Base-by-base conservation (phyloP, 2,113 vertebrate genomes). In the Brachionichthys hirsutus region DNA sequence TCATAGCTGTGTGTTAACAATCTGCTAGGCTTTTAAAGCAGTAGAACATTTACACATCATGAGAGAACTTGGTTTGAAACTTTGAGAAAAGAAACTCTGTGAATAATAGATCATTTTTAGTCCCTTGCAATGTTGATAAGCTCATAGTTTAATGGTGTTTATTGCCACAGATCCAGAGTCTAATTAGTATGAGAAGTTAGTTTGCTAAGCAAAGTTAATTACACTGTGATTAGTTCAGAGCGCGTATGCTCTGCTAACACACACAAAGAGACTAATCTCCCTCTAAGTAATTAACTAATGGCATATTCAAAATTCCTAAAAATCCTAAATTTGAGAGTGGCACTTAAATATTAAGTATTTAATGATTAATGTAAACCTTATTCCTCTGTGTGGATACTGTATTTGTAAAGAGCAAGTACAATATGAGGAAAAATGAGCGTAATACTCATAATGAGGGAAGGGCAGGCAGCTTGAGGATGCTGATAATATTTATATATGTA, bases 131-230 rank as follows among this genome's bases (percentile, higher is more conserved):
- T 43, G 20, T 49, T 15, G 16, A 62, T 16, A 50, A 14, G 19
- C 47, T 44, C 3, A 52, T 4, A 49, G 13, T 72, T 38, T 45
- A 43, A 44, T 35, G 2, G 6, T 36, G 36, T 24, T 16, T 19
- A 61, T 45, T 17, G 14, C 10, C 22, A 34, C 46, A 42, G 40
- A 40, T 6, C 12, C 15, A 24, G 55, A 56, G 38, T 22, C 4
- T 13, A 51, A 55, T 60, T 55, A 72, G 43, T 47, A 10, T 20
- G 14, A 48, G 36, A 48, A 44, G 47, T 49, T 42, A 53, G 61
- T 71, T 71, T 16, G 40, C 50, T 12, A 38, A 12, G 12, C 10
- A 3, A 38, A 12, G 36, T 38, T 38, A 38, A 38, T 72, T 54
- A 41, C 20, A 50, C n/a, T 46, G 12, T 38, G 9, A 10, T 55